These are phyloP conservation scores for Siphonodentalium dalli DNA, from an alignment of 2,888 invertebrate genomes.

Conservation along the genomic window DNA sequence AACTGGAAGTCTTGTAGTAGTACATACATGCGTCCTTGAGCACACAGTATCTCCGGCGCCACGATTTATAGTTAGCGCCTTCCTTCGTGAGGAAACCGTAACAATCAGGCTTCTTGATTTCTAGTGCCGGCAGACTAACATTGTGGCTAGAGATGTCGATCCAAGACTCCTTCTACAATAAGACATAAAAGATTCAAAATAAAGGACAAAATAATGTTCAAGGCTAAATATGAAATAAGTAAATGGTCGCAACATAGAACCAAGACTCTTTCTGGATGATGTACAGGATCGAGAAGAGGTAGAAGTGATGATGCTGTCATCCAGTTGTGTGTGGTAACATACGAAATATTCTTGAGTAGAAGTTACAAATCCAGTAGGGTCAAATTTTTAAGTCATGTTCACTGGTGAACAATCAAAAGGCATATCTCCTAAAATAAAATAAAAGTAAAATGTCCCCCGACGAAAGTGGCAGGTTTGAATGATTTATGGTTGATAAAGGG, in stretches of 20 bases:
- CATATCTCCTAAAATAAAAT: too few relatives aligned
- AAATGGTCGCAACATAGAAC: neutral
- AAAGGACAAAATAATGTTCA: neutral
- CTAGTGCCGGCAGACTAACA: slow-evolving; percentile 77
- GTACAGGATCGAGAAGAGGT: too few relatives aligned
- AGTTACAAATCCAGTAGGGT: too few relatives aligned
- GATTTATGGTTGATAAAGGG: too few relatives aligned
- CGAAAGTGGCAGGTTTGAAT: too few relatives aligned
- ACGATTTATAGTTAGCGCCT: slow-evolving; percentile 75
- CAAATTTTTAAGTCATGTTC: too few relatives aligned
- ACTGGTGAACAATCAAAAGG: too few relatives aligned
- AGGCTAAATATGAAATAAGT: neutral
- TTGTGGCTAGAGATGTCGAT: slow-evolving; percentile 80
- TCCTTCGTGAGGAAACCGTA: slow-evolving; percentile 91
- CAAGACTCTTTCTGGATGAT: too few relatives aligned
- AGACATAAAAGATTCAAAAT: neutral
- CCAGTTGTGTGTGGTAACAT: too few relatives aligned
- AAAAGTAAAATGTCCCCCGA: too few relatives aligned
- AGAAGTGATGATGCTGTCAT: too few relatives aligned
- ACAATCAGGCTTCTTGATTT: slow-evolving; percentile 85
- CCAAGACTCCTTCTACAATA: slow-evolving; percentile 74
- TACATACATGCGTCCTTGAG: slow-evolving; percentile 94
- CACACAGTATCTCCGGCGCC: slow-evolving; percentile 92
- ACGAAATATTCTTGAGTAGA: too few relatives aligned
- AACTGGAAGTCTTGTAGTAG: slow-evolving; percentile 88